Conservation (phyloP, 1,140 invertebrate species). For the Palaemon carinicauda region DNA sequence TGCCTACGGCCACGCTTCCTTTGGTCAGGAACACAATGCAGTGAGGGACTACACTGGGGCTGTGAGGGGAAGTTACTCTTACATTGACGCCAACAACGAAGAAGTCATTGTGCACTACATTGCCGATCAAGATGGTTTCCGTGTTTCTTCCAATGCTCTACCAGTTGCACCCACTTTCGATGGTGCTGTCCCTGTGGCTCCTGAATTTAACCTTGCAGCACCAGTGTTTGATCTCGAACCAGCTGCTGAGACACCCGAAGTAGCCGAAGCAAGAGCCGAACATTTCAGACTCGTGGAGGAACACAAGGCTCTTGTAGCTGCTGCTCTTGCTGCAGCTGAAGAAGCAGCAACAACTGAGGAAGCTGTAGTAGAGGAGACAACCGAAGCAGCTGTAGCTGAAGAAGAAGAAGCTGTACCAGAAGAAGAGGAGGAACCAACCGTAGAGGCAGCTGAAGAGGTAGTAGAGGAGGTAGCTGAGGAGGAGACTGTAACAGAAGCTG, state of each 20-base stretch:
- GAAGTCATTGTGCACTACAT: conserved; percentile 23
- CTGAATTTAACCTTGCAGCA: conserved; percentile 44
- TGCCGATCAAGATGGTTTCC: conserved; percentile 40
- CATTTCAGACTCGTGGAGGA: conserved; percentile 37
- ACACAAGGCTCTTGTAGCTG: conserved; percentile 23
- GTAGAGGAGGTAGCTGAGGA: neutral
- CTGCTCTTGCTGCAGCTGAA: neutral
- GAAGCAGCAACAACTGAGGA: neutral
- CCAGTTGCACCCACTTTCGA: conserved; percentile 61
- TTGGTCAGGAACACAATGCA: conserved; percentile 43
- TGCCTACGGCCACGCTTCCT: conserved; percentile 55
- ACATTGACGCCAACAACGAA: conserved; percentile 33
- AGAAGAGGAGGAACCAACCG: neutral
- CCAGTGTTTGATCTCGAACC: conserved; percentile 14
- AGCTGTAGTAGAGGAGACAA: neutral
- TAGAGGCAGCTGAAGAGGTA: neutral
- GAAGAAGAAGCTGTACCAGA: neutral
- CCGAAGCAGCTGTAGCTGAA: neutral
- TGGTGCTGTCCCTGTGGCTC: conserved; percentile 12
- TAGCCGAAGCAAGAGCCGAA: conserved; percentile 37
- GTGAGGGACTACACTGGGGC: conserved; percentile 31
- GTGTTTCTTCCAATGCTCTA: conserved; percentile 48
- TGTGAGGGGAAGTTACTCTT: conserved; percentile 12
- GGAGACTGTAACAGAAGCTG: conserved; percentile 7
- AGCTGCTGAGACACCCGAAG: conserved; percentile 13